phyloP scores from a whole-genome alignment of 2,888 invertebrate species.

The Caprella mutica region DNA sequence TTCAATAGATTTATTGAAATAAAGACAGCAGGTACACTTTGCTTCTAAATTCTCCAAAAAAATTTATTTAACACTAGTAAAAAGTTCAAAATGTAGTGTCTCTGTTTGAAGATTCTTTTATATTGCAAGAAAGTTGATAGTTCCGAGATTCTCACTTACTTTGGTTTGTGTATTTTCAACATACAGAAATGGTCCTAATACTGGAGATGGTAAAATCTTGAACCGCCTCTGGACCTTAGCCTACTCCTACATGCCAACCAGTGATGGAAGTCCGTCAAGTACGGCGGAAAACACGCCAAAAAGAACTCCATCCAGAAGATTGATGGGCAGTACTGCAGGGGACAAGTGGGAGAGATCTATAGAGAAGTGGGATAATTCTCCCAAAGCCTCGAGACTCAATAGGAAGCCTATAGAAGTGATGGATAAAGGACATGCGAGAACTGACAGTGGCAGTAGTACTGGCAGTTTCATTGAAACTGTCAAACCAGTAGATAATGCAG shows the following conservation, averaged over 20 bases:
- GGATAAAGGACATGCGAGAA: neutral
- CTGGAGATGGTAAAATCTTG: conserved; percentile 7
- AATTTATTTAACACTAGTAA: too few species aligned
- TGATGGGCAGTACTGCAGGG: neutral
- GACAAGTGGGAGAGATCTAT: conserved; percentile 3
- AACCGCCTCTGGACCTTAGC: conserved; percentile 5
- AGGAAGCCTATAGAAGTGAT: neutral
- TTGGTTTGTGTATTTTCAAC: too few species aligned
- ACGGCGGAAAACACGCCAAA: conserved; percentile 1
- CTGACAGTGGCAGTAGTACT: conserved; percentile 1
- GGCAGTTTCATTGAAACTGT: conserved; percentile 1
- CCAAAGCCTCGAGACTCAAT: neutral
- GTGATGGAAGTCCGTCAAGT: neutral
- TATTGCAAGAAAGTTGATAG: too few species aligned
- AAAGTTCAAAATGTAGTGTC: too few species aligned
- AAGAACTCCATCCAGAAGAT: neutral
- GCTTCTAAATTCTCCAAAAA: too few species aligned
- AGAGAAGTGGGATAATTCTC: conserved; percentile 8
- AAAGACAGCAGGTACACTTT: too few species aligned
- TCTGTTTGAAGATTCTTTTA: too few species aligned
- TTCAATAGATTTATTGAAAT: too few species aligned
- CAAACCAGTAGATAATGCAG: neutral
- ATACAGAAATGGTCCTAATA: conserved; percentile 1
- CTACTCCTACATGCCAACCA: conserved; percentile 2
- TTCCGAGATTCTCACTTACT: too few species aligned